Conservation (phyloP, 2,797 vertebrate species). For the Micrastur ruficollis region DNA sequence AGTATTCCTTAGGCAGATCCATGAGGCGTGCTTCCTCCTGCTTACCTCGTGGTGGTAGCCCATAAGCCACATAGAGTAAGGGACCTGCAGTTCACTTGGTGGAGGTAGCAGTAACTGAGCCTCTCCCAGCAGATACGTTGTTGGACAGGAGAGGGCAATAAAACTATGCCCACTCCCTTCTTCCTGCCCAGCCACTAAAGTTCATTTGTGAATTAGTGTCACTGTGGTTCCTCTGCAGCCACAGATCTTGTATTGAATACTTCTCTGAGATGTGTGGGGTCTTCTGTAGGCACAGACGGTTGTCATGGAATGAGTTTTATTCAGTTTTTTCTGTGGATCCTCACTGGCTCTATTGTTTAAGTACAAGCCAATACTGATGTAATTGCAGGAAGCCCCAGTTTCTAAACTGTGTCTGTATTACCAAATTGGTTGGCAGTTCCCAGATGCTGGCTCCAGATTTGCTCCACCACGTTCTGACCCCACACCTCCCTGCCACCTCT, state of each 20-base stretch:
- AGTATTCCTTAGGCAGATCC: neutral
- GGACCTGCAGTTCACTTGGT: neutral
- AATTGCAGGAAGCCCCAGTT: neutral
- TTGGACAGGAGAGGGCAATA: constrained; percentile 3
- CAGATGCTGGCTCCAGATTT: neutral
- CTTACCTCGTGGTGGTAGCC: neutral
- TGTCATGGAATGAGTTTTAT: neutral
- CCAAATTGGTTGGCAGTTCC: neutral
- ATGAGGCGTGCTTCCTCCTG: neutral
- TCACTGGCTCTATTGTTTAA: accelerated
- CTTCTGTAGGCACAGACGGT: neutral
- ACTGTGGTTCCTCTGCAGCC: neutral
- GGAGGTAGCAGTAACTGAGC: neutral
- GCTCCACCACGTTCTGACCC: neutral
- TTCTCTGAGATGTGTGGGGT: neutral
- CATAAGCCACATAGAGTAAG: neutral
- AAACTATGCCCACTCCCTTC: neutral
- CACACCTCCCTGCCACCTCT: neutral
- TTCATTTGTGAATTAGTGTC: neutral
- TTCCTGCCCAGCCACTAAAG: neutral
- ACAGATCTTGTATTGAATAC: neutral
- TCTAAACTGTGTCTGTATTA: neutral
- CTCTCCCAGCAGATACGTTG: neutral
- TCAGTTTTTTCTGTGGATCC: neutral
- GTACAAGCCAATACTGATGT: accelerated